Conservation (phyloP, 2,888 invertebrate genomes). For the Netelia melanura region DNA sequence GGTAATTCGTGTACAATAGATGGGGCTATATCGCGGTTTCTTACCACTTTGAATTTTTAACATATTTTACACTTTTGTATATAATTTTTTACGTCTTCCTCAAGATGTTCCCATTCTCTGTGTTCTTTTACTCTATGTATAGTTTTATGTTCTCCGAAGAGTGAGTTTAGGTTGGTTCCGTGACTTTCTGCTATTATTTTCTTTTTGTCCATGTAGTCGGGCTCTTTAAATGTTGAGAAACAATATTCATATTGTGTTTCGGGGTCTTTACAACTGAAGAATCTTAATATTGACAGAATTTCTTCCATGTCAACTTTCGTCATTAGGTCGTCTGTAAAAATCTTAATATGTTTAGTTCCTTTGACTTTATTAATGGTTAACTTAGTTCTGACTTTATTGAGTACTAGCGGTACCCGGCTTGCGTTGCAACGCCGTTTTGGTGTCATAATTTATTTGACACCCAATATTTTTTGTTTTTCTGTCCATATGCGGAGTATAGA, state of each 20-base stretch:
- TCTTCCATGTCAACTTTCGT: conserved; percentile 41
- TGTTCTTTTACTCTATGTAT: conserved; percentile 53
- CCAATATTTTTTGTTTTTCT: too few species aligned
- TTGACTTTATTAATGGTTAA: conserved; percentile 33
- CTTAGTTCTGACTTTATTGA: conserved; percentile 45
- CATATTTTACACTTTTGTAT: conserved; percentile 42
- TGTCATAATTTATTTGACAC: too few species aligned
- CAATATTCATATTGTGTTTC: conserved; percentile 50
- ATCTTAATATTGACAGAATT: conserved; percentile 48
- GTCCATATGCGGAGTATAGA: too few species aligned
- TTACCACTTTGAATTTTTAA: conserved; percentile 33
- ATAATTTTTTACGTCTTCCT: conserved; percentile 45
- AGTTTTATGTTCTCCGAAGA: conserved; percentile 50
- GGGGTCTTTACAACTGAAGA: conserved; percentile 36
- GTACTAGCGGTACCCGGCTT: too few species aligned
- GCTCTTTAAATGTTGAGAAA: conserved; percentile 47
- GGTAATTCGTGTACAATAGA: conserved; percentile 43
- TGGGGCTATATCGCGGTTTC: conserved; percentile 34
- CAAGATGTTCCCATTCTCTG: conserved; percentile 50
- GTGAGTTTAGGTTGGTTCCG: conserved; percentile 36
- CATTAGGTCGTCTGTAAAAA: conserved; percentile 19
- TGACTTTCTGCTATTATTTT: conserved; percentile 41
- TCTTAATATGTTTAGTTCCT: conserved; percentile 29
- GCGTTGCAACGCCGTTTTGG: too few species aligned
- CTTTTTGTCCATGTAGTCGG: conserved; percentile 48